phyloP scores from a whole-genome alignment of 2,888 invertebrate genomes.

The Nemotelus pantherinus region DNA sequence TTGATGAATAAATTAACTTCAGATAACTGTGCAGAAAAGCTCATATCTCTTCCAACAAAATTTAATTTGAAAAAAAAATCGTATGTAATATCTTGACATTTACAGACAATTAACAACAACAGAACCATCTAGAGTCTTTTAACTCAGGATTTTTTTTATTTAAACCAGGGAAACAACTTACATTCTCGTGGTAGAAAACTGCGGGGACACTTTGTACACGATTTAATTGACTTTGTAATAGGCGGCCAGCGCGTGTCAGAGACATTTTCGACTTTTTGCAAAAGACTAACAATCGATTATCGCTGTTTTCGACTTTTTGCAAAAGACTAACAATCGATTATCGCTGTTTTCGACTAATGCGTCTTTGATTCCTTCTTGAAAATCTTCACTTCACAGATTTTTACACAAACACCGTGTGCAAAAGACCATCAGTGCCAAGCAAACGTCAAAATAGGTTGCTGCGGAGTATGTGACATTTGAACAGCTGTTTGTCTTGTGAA shows the following conservation, averaged over 20 bases:
- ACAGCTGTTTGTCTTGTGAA: background rate
- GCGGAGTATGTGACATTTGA: background rate
- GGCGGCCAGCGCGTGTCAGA: constrained; percentile 57
- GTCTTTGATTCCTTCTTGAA: background rate
- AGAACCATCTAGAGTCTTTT: no score
- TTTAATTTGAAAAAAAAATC: no score
- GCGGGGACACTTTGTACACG: constrained; percentile 67
- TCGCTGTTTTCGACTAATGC: constrained; percentile 47
- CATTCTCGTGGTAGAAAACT: constrained; percentile 79
- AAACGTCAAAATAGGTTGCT: no score
- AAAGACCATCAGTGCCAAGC: background rate
- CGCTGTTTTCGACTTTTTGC: constrained; percentile 49
- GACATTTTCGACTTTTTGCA: constrained; percentile 57
- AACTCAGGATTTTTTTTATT: no score
- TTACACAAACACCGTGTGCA: constrained; percentile 17
- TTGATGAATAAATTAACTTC: no score
- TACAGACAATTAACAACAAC: no score
- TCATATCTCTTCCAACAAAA: no score
- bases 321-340: no score
- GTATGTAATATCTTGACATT: no score
- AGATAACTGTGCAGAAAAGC: no score
- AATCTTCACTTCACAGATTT: background rate
- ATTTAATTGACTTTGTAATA: constrained; percentile 58
- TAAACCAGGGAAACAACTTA: constrained; percentile 64
- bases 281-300: no score